A percentile compares a stretch with the other conserved stretches of the same genome.
Evolutionary conservation across 2,797 vertebrate species (phyloP).

Genomic region (Ispidina lecontei): DNA sequence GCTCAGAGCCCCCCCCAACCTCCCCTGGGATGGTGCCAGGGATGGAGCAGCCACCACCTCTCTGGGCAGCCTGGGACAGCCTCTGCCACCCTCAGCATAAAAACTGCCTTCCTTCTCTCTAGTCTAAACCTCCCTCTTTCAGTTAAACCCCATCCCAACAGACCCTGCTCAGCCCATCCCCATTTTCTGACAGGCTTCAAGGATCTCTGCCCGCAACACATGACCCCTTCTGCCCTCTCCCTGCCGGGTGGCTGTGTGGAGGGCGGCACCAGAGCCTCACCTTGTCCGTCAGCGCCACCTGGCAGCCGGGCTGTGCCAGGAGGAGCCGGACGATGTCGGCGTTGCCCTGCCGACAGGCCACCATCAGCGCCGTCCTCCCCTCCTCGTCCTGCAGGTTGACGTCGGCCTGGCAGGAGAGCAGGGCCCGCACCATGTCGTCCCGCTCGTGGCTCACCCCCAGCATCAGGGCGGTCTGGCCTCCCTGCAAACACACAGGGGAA

Average conservation of each 20-base stretch:
- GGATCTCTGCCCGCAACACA: neutral
- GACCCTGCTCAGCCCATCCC: neutral
- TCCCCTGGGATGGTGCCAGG: neutral
- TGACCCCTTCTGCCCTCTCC: rapidly evolving
- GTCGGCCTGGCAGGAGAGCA: conserved; percentile 86
- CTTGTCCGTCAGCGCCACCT: conserved; percentile 86
- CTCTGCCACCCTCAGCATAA: neutral
- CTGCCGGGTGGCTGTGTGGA: rapidly evolving
- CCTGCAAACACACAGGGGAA: conserved; percentile 44
- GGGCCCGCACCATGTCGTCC: conserved; percentile 90
- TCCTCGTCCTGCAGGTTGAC: conserved; percentile 90
- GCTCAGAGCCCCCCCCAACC: neutral
- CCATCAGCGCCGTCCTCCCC: conserved; percentile 91
- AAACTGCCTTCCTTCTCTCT: neutral
- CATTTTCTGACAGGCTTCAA: neutral
- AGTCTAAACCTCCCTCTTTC: neutral
- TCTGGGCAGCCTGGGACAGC: neutral
- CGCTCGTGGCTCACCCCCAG: conserved; percentile 92
- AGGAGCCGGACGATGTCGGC: conserved; percentile 86
- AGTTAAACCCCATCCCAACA: neutral
- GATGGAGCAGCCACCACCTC: neutral
- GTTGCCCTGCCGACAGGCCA: conserved; percentile 90
- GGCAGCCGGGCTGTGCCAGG: conserved; percentile 86
- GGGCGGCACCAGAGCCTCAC: conserved; percentile 51
- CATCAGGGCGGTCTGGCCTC: conserved; percentile 94